Evolutionary conservation across 2,113 vertebrate genomes (phyloP), one percentile per base, ranked within the genome.

Genomic region (Oceanites oceanicus): DNA sequence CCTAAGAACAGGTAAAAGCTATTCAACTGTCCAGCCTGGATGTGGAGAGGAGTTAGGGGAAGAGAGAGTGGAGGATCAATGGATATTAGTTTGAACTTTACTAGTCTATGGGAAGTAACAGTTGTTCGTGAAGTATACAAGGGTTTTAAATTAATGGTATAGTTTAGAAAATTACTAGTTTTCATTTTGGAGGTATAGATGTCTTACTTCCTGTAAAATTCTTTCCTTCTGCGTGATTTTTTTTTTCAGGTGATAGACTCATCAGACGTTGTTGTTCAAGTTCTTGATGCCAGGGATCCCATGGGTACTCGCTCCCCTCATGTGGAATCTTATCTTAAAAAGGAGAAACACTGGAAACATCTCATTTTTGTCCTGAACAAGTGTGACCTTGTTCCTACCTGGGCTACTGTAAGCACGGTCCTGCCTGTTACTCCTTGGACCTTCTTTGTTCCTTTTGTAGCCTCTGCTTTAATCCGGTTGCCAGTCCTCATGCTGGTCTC

Each of bases 311-410:
- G 99, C 23, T 99, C 99, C 16, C 97, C 98, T 86, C 99, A 98
- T 15, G 99, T 99, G 40, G 99, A 99, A 97, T 79, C 98, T 15
- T 99, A 99, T n/a, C 72, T 99, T 72, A 99, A 99, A 96, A 99
- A 99, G 96, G 99, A 99, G 96, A 99, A 99, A 66, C 97, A 98
- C 25, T 99, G 99, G 99, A 99, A 99, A 81, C 99, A 99, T 86
- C 98, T 99, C 25, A 99, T 99, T 95, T 99, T 99, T 96, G 99
- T 99, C 81, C 98, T 99, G 23, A 99, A 99, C 97, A 99, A 99
- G 86, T 99, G 99, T 97, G 99, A 99, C 92, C 99, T 99, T 56
- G 97, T 99, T 97, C 99, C 99, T 49, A 98, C 99, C 73, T 99
- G 99, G 99, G 99, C 98, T 80, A 99, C 99, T 20, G 99, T 99